Conservation (phyloP, 1,140 invertebrate species). For the Halictus rubicundus region DNA sequence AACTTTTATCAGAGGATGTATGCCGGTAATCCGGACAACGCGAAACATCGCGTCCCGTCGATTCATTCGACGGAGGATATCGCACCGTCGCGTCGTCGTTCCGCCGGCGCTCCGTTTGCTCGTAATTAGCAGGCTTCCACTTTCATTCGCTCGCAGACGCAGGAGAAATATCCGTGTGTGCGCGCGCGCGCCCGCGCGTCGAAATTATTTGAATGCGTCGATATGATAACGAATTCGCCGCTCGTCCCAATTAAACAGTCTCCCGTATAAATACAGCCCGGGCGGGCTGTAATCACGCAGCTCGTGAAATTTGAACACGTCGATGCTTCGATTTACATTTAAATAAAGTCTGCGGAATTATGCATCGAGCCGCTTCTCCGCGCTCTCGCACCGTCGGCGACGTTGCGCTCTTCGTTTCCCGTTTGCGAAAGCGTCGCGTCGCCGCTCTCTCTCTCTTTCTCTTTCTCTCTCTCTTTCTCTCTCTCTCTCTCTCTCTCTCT, state of each 20-base stretch:
- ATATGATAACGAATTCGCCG: constrained; percentile 14
- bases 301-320: constrained; percentile 9
- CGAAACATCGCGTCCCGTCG: background rate
- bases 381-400: background rate
- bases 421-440: background rate
- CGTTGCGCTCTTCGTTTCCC: background rate
- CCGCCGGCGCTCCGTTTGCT: background rate
- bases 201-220: constrained; percentile 16
- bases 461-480: too few relatives aligned
- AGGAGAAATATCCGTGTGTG: background rate
- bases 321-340: constrained; percentile 18
- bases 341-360: constrained; percentile 9
- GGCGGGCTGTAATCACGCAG: background rate
- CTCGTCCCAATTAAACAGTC: constrained; percentile 15
- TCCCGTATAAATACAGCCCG: background rate
- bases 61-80: background rate
- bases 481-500: too few relatives aligned
- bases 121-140: background rate
- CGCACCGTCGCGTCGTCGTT: background rate
- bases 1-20: background rate
- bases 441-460: background rate
- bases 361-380: background rate
- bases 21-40: background rate
- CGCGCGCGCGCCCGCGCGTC: background rate
- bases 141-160: background rate